These are phyloP conservation scores for Yponomeuta sedellus DNA, from an alignment of 2,888 invertebrate genomes.

Conservation along the genomic window DNA sequence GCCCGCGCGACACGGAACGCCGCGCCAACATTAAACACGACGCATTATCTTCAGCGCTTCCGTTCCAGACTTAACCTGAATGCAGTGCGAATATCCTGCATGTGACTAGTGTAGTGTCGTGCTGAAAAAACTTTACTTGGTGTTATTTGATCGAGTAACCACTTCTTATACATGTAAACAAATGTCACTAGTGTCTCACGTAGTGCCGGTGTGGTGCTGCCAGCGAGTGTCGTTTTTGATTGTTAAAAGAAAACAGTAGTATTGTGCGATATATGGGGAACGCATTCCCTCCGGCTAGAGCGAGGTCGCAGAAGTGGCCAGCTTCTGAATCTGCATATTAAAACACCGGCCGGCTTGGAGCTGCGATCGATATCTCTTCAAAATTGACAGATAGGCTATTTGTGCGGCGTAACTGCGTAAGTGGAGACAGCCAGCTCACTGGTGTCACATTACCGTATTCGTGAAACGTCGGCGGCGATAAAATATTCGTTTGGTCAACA, in stretches of 20 bases:
- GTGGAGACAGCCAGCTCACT: conserved; percentile 37
- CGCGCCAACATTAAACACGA: conserved; percentile 71
- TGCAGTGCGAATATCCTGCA: conserved; percentile 42
- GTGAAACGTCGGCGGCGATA: conserved; percentile 51
- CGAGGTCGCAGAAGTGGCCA: conserved; percentile 38
- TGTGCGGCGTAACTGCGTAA: conserved; percentile 42
- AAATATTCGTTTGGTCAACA: conserved; percentile 45
- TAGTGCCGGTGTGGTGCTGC: conserved; percentile 52
- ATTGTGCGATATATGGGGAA: conserved; percentile 63
- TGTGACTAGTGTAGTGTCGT: conserved; percentile 59
- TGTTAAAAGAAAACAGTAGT: conserved; percentile 57
- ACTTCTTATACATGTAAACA: conserved; percentile 61
- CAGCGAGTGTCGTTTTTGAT: conserved; percentile 45
- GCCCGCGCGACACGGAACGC: conserved; percentile 30
- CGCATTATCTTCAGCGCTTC: conserved; percentile 63
- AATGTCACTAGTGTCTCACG: conserved; percentile 56
- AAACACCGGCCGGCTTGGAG: conserved; percentile 43
- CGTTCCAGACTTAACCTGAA: conserved; percentile 62
- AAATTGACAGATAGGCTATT: conserved; percentile 44
- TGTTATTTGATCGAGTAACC: conserved; percentile 49
- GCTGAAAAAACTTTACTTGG: conserved; percentile 58
- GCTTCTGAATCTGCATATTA: conserved; percentile 49
- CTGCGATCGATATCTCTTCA: conserved; percentile 37
- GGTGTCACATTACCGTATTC: conserved; percentile 55
- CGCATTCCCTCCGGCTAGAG: conserved; percentile 46